phyloP scores from a whole-genome alignment of 2,113 vertebrate genomes.

The Xerus inauris region DNA sequence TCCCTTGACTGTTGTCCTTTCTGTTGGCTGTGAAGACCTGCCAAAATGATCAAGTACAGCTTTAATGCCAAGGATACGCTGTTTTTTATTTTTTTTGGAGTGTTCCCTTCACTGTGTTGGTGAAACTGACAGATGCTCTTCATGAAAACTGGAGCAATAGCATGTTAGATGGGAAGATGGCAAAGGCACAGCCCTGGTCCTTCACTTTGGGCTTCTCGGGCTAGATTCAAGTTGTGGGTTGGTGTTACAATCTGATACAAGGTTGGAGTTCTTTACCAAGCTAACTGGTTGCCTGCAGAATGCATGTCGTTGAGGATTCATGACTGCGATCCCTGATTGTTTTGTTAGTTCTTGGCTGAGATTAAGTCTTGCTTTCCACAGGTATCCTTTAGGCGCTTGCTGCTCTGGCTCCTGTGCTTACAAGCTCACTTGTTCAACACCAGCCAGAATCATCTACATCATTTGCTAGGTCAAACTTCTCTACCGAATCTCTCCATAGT shows the following conservation, averaged over 20 bases:
- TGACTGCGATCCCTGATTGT: background rate
- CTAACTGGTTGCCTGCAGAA: background rate
- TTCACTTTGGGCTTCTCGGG: background rate
- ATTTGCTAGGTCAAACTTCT: background rate
- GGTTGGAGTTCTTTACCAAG: background rate
- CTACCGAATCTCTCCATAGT: background rate
- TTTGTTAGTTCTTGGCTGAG: background rate
- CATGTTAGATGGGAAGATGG: rapidly evolving
- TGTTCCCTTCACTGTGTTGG: background rate
- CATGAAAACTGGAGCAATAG: background rate
- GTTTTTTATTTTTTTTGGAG: background rate
- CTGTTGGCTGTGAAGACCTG: background rate
- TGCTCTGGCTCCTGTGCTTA: rapidly evolving
- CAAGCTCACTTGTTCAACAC: background rate
- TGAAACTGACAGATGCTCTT: background rate
- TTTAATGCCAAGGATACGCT: background rate
- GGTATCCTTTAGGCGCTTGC: rapidly evolving
- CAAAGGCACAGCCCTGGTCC: rapidly evolving
- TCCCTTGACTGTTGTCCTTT: background rate
- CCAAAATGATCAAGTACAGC: background rate
- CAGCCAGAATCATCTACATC: rapidly evolving
- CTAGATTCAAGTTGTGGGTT: rapidly evolving
- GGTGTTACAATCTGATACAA: rapidly evolving
- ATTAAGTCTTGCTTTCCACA: background rate
- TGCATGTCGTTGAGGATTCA: background rate